Evolutionary conservation across 2,113 vertebrate genomes (phyloP), one percentile per base, ranked within the genome.

Genomic region (Motacilla tschutschensis): DNA sequence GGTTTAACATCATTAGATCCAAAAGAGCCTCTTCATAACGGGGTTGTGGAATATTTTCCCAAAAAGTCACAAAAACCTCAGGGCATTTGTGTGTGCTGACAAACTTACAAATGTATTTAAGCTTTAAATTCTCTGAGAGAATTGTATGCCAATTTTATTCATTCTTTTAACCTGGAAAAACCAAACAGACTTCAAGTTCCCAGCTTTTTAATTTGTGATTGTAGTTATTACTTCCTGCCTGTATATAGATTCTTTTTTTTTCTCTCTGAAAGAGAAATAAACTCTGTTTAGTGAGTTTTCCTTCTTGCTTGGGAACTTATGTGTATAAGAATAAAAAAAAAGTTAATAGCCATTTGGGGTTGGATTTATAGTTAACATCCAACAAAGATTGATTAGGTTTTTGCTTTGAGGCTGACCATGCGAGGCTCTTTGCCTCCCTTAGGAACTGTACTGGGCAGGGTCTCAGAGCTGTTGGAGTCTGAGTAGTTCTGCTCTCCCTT

Each of bases 51-150:
- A n/a, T 80, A 28, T 46, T 90, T 92, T 64, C 57, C 14, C 12
- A 5, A 47, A 43, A 63, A 38, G 36, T 67, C 25, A 47, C 28
- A 47, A 44, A 33, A 83, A 48, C 41, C 35, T 55, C 3, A 35
- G 12, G 17, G 17, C 1, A 0, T 74, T 80, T 59, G 7, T 63
- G 24, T 0, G 0, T 53, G 79, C 28, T 74, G 58, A 28, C 28
- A 64, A 54, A 58, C 24, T 47, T n/a, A 6, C 0, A 5, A n/a
- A 25, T 54, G 13, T 47, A 19, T 16, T 24, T 14, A 55, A 43
- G 17, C 62, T 79, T 66, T 63, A 76, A 66, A 33, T 66, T 77
- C 53, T 48, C 31, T 70, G 40, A 35, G 46, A 67, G 33, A 81
- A 28, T 33, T 65, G 18, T 24, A 5, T 33, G 11, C 38, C 19